Base-by-base conservation (phyloP, 2,888 invertebrate genomes). In the Tachina lurida region DNA sequence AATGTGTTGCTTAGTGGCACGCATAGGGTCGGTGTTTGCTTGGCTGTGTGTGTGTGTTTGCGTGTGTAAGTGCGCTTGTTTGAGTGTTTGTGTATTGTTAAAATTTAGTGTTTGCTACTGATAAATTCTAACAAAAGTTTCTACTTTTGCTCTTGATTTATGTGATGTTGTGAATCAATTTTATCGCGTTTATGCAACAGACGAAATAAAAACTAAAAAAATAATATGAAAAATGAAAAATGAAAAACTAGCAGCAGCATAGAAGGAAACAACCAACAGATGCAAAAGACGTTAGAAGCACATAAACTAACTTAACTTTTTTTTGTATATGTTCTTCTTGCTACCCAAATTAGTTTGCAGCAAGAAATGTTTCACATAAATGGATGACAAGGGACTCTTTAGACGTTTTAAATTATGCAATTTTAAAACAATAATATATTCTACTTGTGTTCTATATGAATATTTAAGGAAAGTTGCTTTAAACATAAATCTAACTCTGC, bases 151-250 rank as follows among this genome's bases (percentile, higher is more conserved):
- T 88, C 88, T 89, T 91, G 91, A 91, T 91, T 91, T 91, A 91
- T 91, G 89, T 88, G 86, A 89, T 89, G 91, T 91, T 91, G 90
- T 91, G 91, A 91, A 91, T 91, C 91, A 91, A 91, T 91, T 91
- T 91, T 91, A 91, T 91, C 91, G 90, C 86, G 86, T 75, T 71
- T 79, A 73, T 83, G 83, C 90, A 90, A 89, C 89, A 89, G 88
- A 89, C 89, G 88, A 87, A 90, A 88, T 86, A 88, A 88, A 88
- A 85, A 78, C 70, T 19, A 58, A 65, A 56, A 60, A 74, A 71
- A 54, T 63, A 52, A 41, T 17, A 31, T 31, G 31, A 17, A 45
- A 54, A 54, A 56, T 8, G 22, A 8, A n/a, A 41, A 60, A 39
- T 31, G 13, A 43, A 39, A 58, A 58, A 73, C 15, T 41, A 49